Percentiles rank a stretch among this genome's conserved stretches.
Evolutionary conservation across 2,113 vertebrate species (phyloP).

Genomic region (Rhinoderma darwinii): DNA sequence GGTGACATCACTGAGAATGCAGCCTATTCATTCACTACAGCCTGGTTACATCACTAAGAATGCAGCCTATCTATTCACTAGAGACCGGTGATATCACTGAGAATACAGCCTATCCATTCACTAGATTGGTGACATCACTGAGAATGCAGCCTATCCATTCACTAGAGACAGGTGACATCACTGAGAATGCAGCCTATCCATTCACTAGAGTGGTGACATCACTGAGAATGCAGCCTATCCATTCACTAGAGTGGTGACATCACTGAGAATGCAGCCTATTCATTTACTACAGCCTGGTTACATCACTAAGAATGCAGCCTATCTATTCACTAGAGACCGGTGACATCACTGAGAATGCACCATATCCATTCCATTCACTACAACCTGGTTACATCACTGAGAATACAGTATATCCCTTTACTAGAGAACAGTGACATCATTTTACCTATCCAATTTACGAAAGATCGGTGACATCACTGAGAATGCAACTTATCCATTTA

Average conservation of each 20-base stretch:
- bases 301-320: neutral
- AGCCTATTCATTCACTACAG: neutral
- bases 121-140: neutral
- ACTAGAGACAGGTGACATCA: neutral
- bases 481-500: neutral
- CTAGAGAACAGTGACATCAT: neutral
- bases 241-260: neutral
- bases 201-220: neutral
- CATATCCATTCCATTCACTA: neutral
- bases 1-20: neutral
- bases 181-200: neutral
- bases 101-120: constrained; percentile 7
- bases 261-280: neutral
- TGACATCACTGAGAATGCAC: neutral
- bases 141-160: neutral
- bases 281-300: neutral
- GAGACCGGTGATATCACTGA: neutral
- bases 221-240: neutral
- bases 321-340: neutral
- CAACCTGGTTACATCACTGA: neutral
- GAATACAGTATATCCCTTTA: neutral
- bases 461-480: neutral
- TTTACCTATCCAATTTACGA: neutral
- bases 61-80: neutral
- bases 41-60: neutral